phyloP scores from a whole-genome alignment of 2,113 vertebrate species.

The Hypanus sabinus region DNA sequence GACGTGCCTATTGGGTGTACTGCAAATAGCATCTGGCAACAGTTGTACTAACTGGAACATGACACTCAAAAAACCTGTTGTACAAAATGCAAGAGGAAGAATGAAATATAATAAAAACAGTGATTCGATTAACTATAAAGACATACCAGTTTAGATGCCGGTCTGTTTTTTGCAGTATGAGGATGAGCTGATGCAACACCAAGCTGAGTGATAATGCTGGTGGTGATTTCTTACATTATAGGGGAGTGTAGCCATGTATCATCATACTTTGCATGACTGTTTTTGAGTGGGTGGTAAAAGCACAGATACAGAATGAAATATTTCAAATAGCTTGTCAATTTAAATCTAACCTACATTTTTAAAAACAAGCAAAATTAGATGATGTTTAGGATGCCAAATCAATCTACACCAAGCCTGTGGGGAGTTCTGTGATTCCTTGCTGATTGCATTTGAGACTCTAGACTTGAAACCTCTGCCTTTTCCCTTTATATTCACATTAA shows the following conservation, averaged over 20 bases:
- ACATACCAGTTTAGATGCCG: neutral
- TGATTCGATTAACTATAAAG: neutral
- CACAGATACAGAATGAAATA: neutral
- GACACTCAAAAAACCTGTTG: neutral
- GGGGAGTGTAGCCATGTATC: neutral
- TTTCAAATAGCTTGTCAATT: neutral
- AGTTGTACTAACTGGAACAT: neutral
- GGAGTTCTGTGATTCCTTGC: too few species aligned
- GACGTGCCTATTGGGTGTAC: neutral
- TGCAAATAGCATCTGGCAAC: neutral
- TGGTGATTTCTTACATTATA: neutral
- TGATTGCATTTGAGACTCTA: too few species aligned
- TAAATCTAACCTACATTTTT: neutral
- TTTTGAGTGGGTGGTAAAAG: neutral
- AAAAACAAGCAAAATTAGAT: too few species aligned
- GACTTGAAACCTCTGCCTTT: too few species aligned
- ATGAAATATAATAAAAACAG: neutral
- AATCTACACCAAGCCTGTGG: too few species aligned
- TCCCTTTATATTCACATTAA: too few species aligned
- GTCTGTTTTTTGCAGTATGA: neutral
- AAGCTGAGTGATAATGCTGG: neutral
- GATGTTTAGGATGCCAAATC: too few species aligned
- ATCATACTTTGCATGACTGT: neutral
- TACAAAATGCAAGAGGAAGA: neutral
- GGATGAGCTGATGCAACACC: neutral